Conservation (phyloP, 2,888 invertebrate genomes). For the Petrolisthes cinctipes region DNA sequence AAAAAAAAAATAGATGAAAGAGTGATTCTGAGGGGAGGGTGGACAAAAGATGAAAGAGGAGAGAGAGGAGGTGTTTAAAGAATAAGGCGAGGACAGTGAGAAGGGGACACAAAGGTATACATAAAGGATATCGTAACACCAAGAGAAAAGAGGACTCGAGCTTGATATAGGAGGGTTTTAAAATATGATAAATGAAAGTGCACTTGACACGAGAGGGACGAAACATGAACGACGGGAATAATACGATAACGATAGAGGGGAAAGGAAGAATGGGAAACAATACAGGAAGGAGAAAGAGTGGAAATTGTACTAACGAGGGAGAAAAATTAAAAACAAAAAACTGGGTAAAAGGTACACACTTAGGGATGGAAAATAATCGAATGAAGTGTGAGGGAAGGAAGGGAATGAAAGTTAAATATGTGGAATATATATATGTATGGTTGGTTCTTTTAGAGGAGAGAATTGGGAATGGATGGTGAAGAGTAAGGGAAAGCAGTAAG, state of each 20-base stretch:
- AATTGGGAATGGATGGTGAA: background rate
- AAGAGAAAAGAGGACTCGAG: too few relatives aligned
- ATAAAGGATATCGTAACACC: too few relatives aligned
- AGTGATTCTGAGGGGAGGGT: background rate
- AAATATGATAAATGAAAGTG: too few relatives aligned
- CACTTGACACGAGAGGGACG: too few relatives aligned
- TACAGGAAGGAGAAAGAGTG: background rate
- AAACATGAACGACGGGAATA: background rate
- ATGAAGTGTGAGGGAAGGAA: background rate
- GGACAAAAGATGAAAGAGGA: background rate
- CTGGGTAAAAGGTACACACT: background rate
- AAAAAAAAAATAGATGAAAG: background rate
- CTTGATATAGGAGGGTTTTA: too few relatives aligned
- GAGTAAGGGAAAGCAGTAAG: background rate
- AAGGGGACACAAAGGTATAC: background rate
- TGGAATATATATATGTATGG: background rate
- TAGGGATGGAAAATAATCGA: background rate
- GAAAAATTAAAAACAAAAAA: background rate
- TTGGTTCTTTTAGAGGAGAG: background rate
- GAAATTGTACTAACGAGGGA: background rate
- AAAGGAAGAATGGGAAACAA: background rate
- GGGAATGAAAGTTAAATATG: background rate
- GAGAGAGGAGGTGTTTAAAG: background rate
- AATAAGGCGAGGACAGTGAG: background rate
- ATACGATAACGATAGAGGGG: background rate